Conservation (phyloP, 2,113 vertebrate genomes). For the Perognathus longimembris region DNA sequence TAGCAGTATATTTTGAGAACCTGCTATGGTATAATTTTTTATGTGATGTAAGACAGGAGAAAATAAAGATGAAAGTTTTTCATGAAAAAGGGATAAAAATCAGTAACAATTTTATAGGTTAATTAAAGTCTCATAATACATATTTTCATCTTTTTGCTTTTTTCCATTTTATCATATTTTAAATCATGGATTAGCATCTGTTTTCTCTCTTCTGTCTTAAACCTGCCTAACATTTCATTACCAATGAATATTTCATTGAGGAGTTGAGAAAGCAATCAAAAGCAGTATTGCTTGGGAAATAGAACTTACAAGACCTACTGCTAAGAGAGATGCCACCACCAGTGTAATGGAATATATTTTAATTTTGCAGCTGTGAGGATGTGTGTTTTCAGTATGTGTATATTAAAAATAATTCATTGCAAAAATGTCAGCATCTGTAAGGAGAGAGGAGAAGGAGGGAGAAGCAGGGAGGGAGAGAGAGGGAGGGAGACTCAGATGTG, state of each 20-base stretch:
- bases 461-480: neutral
- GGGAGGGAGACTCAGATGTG: neutral
- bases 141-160: neutral
- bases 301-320: slow-evolving; percentile 51
- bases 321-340: slow-evolving; percentile 52
- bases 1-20: neutral
- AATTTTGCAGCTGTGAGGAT: slow-evolving; percentile 61
- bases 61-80: slow-evolving; percentile 42
- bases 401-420: slow-evolving; percentile 56
- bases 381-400: slow-evolving; percentile 38
- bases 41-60: neutral
- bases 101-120: slow-evolving; percentile 49
- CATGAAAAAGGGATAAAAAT: slow-evolving; percentile 20
- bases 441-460: neutral
- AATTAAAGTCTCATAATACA: slow-evolving; percentile 52
- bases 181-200: slow-evolving; percentile 21
- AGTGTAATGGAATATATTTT: slow-evolving; percentile 64
- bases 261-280: slow-evolving; percentile 65
- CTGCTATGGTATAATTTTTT: slow-evolving; percentile 8
- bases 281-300: slow-evolving; percentile 58
- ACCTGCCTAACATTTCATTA: slow-evolving; percentile 56
- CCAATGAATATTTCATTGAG: slow-evolving; percentile 67
- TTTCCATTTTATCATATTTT: slow-evolving; percentile 59
- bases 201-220: slow-evolving; percentile 60
- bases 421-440: slow-evolving; percentile 61